Evolutionary conservation across 2,797 vertebrate genomes (phyloP).

Genomic region (Orestias chungarensis): DNA sequence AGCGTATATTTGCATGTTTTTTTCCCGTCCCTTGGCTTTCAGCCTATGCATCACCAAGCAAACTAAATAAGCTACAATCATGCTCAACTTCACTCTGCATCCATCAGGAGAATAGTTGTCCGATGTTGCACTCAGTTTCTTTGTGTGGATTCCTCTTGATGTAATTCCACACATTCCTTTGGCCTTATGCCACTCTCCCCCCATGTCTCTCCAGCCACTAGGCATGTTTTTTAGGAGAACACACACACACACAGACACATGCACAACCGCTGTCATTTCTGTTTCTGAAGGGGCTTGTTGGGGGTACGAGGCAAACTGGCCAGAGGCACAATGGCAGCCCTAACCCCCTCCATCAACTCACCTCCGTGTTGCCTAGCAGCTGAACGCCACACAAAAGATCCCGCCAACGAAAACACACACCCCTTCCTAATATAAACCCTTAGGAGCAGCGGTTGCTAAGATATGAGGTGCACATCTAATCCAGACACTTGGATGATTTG

Average conservation of each 20-base stretch:
- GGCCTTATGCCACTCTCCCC: slow-evolving; percentile 51
- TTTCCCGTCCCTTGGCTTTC: not conserved
- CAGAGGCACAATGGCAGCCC: slow-evolving; percentile 58
- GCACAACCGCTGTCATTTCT: not conserved
- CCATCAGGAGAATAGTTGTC: slow-evolving; percentile 25
- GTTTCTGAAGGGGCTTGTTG: slow-evolving; percentile 39
- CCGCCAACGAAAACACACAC: slow-evolving; percentile 17
- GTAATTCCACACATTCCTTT: slow-evolving; percentile 75
- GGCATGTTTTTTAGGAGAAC: slow-evolving; percentile 18
- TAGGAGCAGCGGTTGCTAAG: slow-evolving; percentile 69
- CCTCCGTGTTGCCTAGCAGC: slow-evolving; percentile 76
- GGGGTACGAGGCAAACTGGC: slow-evolving; percentile 37
- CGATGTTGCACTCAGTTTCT: slow-evolving; percentile 33
- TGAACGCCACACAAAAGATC: slow-evolving; percentile 46
- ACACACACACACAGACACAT: slow-evolving; percentile 18
- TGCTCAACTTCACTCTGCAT: slow-evolving; percentile 28
- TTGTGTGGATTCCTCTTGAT: slow-evolving; percentile 60
- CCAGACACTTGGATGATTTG: slow-evolving; percentile 46
- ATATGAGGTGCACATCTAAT: slow-evolving; percentile 54
- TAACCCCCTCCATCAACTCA: slow-evolving; percentile 42
- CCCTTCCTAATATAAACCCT: slow-evolving; percentile 50
- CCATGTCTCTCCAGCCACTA: slow-evolving; percentile 33
- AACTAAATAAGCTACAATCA: slow-evolving; percentile 16
- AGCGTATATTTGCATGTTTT: slow-evolving; percentile 2
- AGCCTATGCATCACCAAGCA: slow-evolving; percentile 19